phyloP scores from a whole-genome alignment of 2,113 vertebrate species.

The Tricholaema leucomelas region DNA sequence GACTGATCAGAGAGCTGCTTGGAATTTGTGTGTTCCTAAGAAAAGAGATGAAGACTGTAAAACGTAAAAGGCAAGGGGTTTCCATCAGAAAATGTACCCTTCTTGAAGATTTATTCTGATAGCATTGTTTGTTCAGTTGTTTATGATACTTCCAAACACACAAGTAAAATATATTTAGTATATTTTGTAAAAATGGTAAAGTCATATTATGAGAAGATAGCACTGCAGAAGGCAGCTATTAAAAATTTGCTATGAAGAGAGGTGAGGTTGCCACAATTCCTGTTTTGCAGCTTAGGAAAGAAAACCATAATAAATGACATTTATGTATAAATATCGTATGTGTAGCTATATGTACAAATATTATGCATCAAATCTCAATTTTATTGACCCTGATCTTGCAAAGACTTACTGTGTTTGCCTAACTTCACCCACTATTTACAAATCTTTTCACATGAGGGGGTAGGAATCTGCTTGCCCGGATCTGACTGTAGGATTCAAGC shows the following conservation, averaged over 20 bases:
- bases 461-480: neutral
- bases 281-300: neutral
- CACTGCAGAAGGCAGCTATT: slow-evolving; percentile 22
- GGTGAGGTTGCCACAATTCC: neutral
- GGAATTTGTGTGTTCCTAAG: neutral
- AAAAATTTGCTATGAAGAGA: slow-evolving; percentile 15
- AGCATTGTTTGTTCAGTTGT: neutral
- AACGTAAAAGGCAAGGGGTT: neutral
- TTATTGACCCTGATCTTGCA: neutral
- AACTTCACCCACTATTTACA: neutral
- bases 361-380: neutral
- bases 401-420: neutral
- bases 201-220: neutral
- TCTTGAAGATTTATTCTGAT: neutral
- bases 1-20: neutral
- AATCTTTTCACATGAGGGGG: neutral
- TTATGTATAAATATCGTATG: slow-evolving; percentile 11
- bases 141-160: neutral
- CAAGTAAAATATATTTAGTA: neutral
- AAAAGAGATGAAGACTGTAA: neutral
- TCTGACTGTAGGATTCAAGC: neutral
- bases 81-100: neutral
- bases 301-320: neutral
- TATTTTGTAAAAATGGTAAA: neutral
- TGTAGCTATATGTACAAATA: neutral